Conservation (phyloP, 2,113 vertebrate species). For the Addax nasomaculatus region DNA sequence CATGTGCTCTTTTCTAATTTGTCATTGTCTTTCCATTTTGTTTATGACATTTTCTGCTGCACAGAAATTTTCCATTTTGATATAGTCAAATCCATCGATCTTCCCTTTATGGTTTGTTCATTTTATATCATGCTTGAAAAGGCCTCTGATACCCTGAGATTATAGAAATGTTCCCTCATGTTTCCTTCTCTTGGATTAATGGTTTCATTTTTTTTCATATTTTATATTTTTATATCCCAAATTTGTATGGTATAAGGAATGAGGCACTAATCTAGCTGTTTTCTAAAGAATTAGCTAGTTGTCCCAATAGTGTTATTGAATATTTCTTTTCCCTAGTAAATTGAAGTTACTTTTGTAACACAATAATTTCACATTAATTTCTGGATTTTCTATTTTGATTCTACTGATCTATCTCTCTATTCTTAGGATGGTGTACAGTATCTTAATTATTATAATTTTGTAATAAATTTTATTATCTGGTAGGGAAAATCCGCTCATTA, state of each 20-base stretch:
- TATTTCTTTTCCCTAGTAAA: neutral
- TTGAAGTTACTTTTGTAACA: slow-evolving; percentile 5
- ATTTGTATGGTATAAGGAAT: neutral
- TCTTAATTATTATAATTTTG: slow-evolving; percentile 35
- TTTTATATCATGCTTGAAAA: slow-evolving; percentile 42
- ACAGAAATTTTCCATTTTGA: slow-evolving; percentile 29
- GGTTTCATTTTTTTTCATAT: neutral
- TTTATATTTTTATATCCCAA: slow-evolving; percentile 23
- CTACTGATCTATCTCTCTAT: neutral
- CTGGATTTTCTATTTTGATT: slow-evolving; percentile 33
- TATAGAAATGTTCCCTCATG: slow-evolving; percentile 38
- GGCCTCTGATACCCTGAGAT: neutral
- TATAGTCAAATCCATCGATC: slow-evolving; percentile 31
- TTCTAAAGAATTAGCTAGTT: slow-evolving; percentile 17
- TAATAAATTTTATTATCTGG: neutral
- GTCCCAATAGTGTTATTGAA: neutral
- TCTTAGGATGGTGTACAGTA: neutral
- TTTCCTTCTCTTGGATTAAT: neutral
- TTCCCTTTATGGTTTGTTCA: slow-evolving; percentile 21
- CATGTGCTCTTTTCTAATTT: slow-evolving; percentile 26
- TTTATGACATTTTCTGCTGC: neutral
- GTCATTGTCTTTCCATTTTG: slow-evolving; percentile 37
- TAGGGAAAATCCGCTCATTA: neutral
- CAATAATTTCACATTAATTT: neutral
- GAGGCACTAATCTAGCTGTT: neutral